Conservation (phyloP, 2,113 vertebrate species). For the Vicugna pacos region DNA sequence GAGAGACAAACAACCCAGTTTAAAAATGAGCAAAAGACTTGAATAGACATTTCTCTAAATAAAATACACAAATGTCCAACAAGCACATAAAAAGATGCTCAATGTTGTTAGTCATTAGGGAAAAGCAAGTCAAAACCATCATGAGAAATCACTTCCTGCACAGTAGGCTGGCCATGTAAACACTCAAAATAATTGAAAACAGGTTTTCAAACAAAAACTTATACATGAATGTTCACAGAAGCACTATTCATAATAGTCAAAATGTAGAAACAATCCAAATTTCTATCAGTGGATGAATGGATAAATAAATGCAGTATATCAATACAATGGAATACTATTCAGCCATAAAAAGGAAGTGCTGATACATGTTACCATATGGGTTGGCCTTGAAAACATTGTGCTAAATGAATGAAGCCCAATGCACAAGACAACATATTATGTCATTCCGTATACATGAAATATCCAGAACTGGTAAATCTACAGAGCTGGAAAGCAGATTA, state of each 20-base stretch:
- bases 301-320: neutral
- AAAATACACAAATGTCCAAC: neutral
- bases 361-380: neutral
- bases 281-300: neutral
- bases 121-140: neutral
- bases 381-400: neutral
- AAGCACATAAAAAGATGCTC: neutral
- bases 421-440: neutral
- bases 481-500: neutral
- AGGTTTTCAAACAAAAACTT: neutral
- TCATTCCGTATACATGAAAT: neutral
- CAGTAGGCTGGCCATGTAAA: neutral
- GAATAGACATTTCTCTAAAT: neutral
- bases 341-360: neutral
- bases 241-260: neutral
- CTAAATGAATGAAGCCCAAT: neutral
- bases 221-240: neutral
- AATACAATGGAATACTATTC: neutral
- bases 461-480: neutral
- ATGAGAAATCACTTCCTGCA: neutral
- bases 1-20: neutral
- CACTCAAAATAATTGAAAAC: neutral
- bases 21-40: neutral
- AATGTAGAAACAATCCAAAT: neutral
- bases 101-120: neutral